phyloP scores from a whole-genome alignment of 2,888 invertebrate species.

The Euplagia quadripunctaria region DNA sequence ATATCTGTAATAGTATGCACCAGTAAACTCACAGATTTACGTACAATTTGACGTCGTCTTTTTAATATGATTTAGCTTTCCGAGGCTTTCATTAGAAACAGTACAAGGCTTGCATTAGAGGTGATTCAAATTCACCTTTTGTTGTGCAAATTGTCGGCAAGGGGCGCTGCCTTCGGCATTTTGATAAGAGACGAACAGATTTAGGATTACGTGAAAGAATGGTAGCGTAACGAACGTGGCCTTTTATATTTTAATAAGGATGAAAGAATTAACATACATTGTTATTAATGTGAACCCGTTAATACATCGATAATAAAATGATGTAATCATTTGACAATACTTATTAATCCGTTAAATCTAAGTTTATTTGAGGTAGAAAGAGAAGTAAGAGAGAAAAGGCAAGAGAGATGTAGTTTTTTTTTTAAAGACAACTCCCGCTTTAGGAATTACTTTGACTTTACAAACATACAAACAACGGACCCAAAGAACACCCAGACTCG shows the following conservation, averaged over 20 bases:
- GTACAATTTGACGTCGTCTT: constrained; percentile 18
- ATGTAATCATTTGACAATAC: no score
- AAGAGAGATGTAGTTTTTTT: no score
- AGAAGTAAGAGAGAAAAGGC: no score
- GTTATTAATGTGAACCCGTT: constrained; percentile 21
- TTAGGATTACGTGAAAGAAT: constrained; percentile 43
- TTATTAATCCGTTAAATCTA: no score
- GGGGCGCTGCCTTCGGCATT: constrained; percentile 39
- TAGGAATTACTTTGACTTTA: no score
- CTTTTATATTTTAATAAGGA: constrained; percentile 28
- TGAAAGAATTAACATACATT: constrained; percentile 23
- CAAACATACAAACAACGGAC: no score
- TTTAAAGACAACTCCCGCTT: no score
- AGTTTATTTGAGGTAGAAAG: no score
- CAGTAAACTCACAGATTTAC: constrained; percentile 1
- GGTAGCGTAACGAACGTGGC: constrained; percentile 23
- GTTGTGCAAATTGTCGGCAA: constrained; percentile 60
- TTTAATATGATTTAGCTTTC: constrained; percentile 40
- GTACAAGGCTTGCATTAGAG: constrained; percentile 51
- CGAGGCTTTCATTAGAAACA: constrained; percentile 39
- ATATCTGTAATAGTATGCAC: constrained; percentile 6
- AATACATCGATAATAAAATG: background rate
- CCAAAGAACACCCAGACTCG: no score
- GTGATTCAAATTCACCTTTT: constrained; percentile 60
- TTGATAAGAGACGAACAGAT: constrained; percentile 43